phyloP scores from a whole-genome alignment of 1,140 invertebrate species.

The Heliconius hermathena region DNA sequence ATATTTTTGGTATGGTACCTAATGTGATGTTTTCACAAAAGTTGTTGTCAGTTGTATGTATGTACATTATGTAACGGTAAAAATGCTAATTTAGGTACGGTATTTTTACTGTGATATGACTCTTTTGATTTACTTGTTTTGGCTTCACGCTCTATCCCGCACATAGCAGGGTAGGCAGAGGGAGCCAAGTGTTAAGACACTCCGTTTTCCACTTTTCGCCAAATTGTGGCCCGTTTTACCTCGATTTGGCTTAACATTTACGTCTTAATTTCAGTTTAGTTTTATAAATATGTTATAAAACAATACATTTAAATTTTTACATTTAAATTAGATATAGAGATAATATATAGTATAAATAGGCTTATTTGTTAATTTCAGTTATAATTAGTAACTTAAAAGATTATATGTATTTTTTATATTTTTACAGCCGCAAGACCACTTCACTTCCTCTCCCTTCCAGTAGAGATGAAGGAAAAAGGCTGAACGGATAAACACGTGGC shows the following conservation, averaged over 20 bases:
- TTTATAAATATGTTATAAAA: no score
- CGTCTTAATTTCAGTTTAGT: no score
- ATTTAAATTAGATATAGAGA: no score
- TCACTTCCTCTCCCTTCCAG: conserved; percentile 43
- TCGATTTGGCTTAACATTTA: no score
- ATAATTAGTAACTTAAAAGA: background rate
- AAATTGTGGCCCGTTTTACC: no score
- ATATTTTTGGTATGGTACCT: background rate
- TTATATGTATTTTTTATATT: conserved; percentile 38
- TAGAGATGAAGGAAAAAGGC: conserved; percentile 78
- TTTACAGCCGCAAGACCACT: conserved; percentile 47
- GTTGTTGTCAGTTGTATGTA: background rate
- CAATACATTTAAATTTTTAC: no score
- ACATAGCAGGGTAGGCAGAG: no score
- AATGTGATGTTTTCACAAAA: conserved; percentile 4
- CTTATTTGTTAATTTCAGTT: background rate
- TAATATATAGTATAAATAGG: no score
- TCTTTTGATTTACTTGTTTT: background rate
- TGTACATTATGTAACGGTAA: background rate
- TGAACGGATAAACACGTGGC: conserved; percentile 57
- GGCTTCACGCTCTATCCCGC: no score
- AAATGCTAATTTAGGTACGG: background rate
- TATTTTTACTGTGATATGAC: background rate
- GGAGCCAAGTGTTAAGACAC: no score
- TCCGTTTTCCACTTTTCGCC: no score